Evolutionary conservation across 2,888 invertebrate species (phyloP).

Genomic region (Chymomyza fuscimana): DNA sequence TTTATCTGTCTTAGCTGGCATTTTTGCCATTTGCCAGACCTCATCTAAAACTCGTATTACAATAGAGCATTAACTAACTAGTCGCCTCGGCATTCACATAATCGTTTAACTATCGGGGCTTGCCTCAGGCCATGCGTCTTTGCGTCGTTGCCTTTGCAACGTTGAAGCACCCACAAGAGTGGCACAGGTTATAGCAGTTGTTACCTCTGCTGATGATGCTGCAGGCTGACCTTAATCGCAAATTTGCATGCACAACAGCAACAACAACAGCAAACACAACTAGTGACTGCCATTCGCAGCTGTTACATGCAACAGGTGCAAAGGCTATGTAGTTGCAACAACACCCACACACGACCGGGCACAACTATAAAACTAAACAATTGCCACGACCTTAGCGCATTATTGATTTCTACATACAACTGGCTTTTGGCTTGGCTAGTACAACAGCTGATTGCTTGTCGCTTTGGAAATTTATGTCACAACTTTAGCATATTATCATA

Average conservation of each 20-base stretch:
- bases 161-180: slow-evolving; percentile 53
- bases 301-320: slow-evolving; percentile 48
- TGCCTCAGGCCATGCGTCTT: neutral
- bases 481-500: neutral
- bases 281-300: slow-evolving; percentile 20
- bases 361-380: slow-evolving; percentile 10
- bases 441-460: slow-evolving; percentile 37
- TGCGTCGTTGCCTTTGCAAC: neutral
- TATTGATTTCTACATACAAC: slow-evolving; percentile 62
- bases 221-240: slow-evolving; percentile 72
- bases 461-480: slow-evolving; percentile 57
- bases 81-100: slow-evolving; percentile 12
- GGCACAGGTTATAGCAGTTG: neutral
- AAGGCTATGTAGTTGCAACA: slow-evolving; percentile 7
- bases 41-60: neutral
- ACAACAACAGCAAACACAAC: too few species aligned
- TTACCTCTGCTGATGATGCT: slow-evolving; percentile 49
- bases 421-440: slow-evolving; percentile 4
- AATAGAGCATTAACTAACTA: neutral
- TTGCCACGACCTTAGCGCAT: slow-evolving; percentile 43
- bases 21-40: neutral
- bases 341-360: slow-evolving; percentile 57
- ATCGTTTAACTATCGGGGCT: slow-evolving; percentile 25
- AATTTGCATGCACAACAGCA: slow-evolving; percentile 64
- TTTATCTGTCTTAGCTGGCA: neutral